Evolutionary conservation across 2,113 vertebrate species (phyloP), one percentile per base, ranked within the genome.

Genomic region (Symphodus melops): DNA sequence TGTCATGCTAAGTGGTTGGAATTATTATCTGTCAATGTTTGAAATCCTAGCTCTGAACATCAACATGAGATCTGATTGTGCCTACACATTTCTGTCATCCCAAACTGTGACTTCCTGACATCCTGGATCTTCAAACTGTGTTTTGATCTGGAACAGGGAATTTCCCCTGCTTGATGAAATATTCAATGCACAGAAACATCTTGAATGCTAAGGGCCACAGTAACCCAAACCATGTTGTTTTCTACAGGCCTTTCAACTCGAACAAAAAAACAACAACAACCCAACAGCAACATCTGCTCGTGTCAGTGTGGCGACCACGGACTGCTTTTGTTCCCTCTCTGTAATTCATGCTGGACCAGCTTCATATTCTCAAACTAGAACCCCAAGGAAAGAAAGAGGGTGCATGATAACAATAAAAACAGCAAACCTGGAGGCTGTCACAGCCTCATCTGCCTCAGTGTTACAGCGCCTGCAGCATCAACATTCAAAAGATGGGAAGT

Each of bases 381-480:
- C 21, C 52, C 77, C 17, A 3, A 23, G 70, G 39, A 75, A 69
- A 83, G 51, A 14, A 62, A n/a, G 72, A 70, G 56, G 46, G 20
- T 33, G 64, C 54, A 56, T 28, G 42, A 78, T 79, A 70, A 77
- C 72, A 76, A 77, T 52, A 79, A 59, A 33, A 20, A 20, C 56
- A 49, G 59, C 46, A 68, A 39, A 2, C 3, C 79, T 37, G 0
- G 53, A 39, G 53, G 85, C 71, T 1, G 56, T 19, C 46, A 48
- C 19, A 0, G 7, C 59, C 44, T 39, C 57, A 10, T 41, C 81
- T 68, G 62, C 66, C 52, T 67, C 54, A 54, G 79, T n/a, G 1
- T 37, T 56, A 46, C 21, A 53, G 56, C 20, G 76, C 84, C 84
- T 49, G 55, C 65, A 52, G 79, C 79, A 7, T 68, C 76, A 85